A percentile compares a stretch with the other conserved stretches of the same genome.
phyloP scores from a whole-genome alignment of 2,113 vertebrate genomes.

The Apaloderma vittatum region DNA sequence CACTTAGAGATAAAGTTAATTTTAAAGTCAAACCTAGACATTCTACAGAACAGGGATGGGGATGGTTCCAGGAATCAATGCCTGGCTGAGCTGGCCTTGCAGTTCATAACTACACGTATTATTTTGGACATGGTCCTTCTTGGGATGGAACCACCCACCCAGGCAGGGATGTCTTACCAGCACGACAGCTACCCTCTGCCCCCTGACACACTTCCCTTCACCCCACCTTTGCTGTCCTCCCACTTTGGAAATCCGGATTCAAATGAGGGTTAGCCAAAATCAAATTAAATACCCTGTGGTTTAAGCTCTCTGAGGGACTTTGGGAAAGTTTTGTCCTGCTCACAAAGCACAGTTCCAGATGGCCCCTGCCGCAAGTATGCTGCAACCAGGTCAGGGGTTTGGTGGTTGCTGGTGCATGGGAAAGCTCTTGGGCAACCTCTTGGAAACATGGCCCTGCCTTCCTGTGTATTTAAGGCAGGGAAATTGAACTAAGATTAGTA shows the following conservation, averaged over 20 bases:
- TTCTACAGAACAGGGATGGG: neutral
- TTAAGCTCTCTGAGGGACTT: neutral
- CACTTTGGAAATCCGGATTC: neutral
- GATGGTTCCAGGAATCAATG: neutral
- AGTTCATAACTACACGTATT: neutral
- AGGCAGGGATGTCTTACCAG: neutral
- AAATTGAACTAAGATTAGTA: neutral
- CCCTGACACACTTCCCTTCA: neutral
- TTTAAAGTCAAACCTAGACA: neutral
- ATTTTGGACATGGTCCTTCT: neutral
- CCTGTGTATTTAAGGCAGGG: neutral
- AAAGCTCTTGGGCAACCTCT: neutral
- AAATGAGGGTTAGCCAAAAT: neutral
- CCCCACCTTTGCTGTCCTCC: neutral
- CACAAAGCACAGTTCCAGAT: neutral
- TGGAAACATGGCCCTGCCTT: neutral
- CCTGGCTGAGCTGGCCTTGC: neutral
- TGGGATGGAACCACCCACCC: neutral
- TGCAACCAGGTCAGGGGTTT: slow-evolving; percentile 28
- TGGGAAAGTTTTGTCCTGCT: neutral
- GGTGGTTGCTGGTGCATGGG: neutral
- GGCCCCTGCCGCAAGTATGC: neutral
- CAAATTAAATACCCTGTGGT: neutral
- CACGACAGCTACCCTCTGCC: neutral
- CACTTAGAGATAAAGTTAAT: neutral